Percentiles rank a stretch among this genome's conserved stretches.
Evolutionary conservation across 2,888 invertebrate species (phyloP).

Genomic region (Andrena marginata): DNA sequence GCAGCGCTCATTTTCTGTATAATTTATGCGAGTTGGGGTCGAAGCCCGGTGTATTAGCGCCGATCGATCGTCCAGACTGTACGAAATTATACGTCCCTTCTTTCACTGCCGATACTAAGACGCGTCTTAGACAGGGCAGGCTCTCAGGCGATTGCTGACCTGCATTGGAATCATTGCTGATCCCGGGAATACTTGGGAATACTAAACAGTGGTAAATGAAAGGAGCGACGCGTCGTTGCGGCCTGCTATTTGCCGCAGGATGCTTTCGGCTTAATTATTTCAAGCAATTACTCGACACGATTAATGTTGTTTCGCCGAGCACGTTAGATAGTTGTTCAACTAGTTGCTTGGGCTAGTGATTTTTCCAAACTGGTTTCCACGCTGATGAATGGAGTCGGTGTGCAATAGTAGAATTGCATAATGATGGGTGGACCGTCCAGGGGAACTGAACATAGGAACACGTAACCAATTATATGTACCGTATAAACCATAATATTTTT

Average conservation of each 20-base stretch:
- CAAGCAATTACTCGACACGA: too few species aligned
- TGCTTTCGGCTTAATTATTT: too few species aligned
- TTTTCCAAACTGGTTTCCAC: background rate
- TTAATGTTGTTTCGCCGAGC: too few species aligned
- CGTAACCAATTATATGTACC: too few species aligned
- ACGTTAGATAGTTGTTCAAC: too few species aligned
- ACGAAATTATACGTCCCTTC: slow-evolving; percentile 12
- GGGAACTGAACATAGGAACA: too few species aligned
- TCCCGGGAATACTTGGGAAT: slow-evolving; percentile 20
- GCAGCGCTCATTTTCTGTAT: slow-evolving; percentile 31
- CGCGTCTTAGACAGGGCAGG: slow-evolving; percentile 11
- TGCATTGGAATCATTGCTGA: slow-evolving; percentile 45
- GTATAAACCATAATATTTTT: too few species aligned
- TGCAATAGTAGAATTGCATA: too few species aligned
- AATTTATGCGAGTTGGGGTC: slow-evolving; percentile 42
- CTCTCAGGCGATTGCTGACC: slow-evolving; percentile 5
- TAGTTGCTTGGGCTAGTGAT: background rate
- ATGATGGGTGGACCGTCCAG: too few species aligned
- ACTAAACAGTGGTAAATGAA: slow-evolving; percentile 4
- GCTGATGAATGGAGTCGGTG: too few species aligned
- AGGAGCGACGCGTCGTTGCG: too few species aligned
- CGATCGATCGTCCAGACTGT: slow-evolving; percentile 9
- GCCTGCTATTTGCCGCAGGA: too few species aligned
- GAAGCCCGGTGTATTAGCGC: slow-evolving; percentile 18
- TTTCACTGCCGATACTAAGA: background rate